Conservation (phyloP, 2,113 vertebrate species). For the Xerus inauris region DNA sequence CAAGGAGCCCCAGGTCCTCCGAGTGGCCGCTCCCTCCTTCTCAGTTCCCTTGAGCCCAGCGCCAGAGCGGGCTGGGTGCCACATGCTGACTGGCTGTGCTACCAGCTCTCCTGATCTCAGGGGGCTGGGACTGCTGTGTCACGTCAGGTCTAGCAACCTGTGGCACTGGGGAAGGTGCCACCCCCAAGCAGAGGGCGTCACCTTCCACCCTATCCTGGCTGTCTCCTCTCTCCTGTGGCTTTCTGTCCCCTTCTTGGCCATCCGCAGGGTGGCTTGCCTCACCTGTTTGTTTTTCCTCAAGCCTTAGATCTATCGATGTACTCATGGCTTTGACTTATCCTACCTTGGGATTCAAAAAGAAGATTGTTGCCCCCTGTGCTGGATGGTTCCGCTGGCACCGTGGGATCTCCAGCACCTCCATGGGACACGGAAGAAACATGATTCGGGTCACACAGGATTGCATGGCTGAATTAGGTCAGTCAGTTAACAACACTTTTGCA, state of each 20-base stretch:
- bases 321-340: not conserved
- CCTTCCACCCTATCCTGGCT: accelerated
- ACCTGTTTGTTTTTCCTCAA: not conserved
- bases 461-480: not conserved
- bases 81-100: accelerated
- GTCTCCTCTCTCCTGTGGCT: no score
- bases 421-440: accelerated
- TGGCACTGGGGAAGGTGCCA: not conserved
- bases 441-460: accelerated
- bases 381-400: not conserved
- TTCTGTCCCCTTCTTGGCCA: not conserved
- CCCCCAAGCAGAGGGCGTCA: not conserved
- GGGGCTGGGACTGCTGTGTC: accelerated
- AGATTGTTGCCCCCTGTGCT: not conserved
- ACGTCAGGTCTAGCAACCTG: accelerated
- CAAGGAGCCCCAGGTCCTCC: accelerated
- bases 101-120: not conserved
- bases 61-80: no score
- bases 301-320: not conserved
- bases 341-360: not conserved
- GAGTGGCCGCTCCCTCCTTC: accelerated
- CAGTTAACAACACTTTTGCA: not conserved
- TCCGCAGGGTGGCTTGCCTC: not conserved
- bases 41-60: not conserved
- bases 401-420: accelerated